Conservation (phyloP, 2,888 invertebrate genomes). For the Lasioglossum calceatum region DNA sequence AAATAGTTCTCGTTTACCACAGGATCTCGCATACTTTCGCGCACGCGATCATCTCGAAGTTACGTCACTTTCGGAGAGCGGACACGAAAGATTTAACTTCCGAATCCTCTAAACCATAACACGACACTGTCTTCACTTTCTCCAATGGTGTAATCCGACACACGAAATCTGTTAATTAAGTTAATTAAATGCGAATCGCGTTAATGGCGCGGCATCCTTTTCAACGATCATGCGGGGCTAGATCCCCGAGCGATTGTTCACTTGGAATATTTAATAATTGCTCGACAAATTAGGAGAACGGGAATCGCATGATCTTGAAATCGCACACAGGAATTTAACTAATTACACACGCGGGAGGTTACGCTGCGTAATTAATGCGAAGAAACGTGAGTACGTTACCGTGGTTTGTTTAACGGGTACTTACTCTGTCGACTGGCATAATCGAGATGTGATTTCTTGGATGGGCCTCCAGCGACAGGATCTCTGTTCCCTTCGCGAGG, state of each 20-base stretch:
- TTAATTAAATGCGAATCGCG: neutral
- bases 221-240: too few relatives aligned
- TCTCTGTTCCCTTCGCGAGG: slow-evolving; percentile 91
- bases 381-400: neutral
- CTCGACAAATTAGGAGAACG: neutral
- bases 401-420: neutral
- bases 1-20: neutral
- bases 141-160: neutral
- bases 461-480: slow-evolving; percentile 92
- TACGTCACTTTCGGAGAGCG: neutral
- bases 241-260: neutral
- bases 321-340: neutral
- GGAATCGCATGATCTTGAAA: neutral
- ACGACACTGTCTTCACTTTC: slow-evolving; percentile 4
- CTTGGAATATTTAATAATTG: neutral
- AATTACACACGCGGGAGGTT: neutral
- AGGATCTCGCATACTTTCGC: neutral
- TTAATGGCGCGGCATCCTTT: neutral
- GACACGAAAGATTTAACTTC: neutral
- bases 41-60: neutral
- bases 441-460: slow-evolving; percentile 91
- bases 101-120: neutral
- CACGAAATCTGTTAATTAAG: neutral
- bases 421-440: slow-evolving; percentile 86
- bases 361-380: neutral